These are phyloP conservation scores for Metopia argyrocephala DNA, from an alignment of 2,888 invertebrate genomes.

Conservation along the genomic window DNA sequence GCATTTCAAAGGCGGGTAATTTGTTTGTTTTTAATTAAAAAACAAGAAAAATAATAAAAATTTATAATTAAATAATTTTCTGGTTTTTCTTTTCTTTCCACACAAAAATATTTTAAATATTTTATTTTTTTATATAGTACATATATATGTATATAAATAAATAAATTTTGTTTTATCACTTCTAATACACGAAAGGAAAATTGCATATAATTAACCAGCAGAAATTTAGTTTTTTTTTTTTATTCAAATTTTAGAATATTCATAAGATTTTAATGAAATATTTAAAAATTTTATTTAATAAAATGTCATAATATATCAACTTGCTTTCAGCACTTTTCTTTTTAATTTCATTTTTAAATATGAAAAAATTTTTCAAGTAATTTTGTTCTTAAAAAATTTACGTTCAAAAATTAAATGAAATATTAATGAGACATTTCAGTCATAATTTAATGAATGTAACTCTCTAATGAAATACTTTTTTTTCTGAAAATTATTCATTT, in stretches of 20 bases:
- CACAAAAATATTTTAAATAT: too few species aligned
- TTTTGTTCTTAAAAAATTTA: background rate
- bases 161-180: conserved; percentile 1
- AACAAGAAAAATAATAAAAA: conserved; percentile 3
- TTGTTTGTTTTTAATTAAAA: background rate
- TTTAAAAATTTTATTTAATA: background rate
- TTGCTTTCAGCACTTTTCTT: background rate
- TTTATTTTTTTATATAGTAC: background rate
- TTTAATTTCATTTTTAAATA: background rate
- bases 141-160: too few species aligned
- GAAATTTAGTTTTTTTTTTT: conserved; percentile 45
- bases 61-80: too few species aligned
- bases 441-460: background rate
- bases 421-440: conserved; percentile 34
- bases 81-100: too few species aligned
- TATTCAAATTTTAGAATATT: conserved; percentile 42
- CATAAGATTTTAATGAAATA: conserved; percentile 20
- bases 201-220: conserved; percentile 48
- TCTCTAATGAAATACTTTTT: conserved; percentile 3
- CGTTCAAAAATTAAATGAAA: background rate
- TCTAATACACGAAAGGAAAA: background rate
- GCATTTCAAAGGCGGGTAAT: background rate
- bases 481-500: too few species aligned
- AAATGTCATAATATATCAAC: background rate
- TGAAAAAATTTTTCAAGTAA: background rate